Percentiles rank a stretch among this genome's conserved stretches.
Conservation (phyloP, 2,113 vertebrate genomes). For the Zosterops lateralis region DNA sequence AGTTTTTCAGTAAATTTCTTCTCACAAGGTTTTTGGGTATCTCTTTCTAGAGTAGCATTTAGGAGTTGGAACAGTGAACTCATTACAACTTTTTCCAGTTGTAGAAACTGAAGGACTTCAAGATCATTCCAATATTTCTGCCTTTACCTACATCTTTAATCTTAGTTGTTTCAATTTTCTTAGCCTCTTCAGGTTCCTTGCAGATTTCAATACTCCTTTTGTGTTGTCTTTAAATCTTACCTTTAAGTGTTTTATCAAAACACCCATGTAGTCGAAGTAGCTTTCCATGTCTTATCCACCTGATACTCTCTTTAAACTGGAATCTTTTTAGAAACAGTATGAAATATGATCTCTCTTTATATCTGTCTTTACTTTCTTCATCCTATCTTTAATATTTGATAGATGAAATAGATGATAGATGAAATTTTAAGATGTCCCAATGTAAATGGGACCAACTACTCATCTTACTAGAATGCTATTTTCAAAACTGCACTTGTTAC, state of each 20-base stretch:
- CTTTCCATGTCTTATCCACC: background rate
- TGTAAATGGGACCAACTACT: background rate
- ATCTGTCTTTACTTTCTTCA: background rate
- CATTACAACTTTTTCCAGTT: background rate
- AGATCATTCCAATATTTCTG: background rate
- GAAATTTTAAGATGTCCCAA: background rate
- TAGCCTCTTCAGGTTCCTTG: background rate
- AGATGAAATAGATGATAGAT: no score
- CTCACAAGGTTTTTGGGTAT: background rate
- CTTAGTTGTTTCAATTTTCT: background rate
- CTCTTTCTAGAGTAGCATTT: background rate
- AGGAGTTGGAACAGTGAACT: background rate
- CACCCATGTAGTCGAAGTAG: background rate
- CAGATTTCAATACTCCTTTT: background rate
- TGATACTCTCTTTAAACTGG: background rate
- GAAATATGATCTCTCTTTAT: background rate
- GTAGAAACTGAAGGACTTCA: background rate
- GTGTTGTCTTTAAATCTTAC: background rate
- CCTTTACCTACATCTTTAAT: background rate
- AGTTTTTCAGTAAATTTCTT: background rate
- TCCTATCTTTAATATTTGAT: background rate
- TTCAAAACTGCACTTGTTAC: background rate
- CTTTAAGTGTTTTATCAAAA: slow-evolving; percentile 22
- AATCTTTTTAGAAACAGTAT: background rate
- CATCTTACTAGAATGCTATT: background rate